These are phyloP conservation scores for Sesamia nonagrioides DNA, from an alignment of 1,140 invertebrate species.

Conservation along the genomic window DNA sequence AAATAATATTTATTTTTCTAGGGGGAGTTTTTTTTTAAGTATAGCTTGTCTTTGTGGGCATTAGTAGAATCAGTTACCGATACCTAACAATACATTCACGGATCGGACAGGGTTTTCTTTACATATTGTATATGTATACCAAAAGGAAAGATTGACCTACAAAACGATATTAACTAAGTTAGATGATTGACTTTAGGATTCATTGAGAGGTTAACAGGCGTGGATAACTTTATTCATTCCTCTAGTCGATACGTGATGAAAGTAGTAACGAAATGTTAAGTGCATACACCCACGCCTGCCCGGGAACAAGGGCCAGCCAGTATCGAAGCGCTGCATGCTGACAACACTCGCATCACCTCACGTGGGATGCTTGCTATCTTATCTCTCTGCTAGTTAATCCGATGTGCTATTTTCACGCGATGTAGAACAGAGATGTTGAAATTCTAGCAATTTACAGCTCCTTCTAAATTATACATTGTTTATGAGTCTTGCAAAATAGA, in stretches of 20 bases:
- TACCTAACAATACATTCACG: no score
- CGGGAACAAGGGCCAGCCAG: conserved; percentile 8
- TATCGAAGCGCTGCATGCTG: conserved; percentile 3
- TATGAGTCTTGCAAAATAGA: conserved; percentile 32
- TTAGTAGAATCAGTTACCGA: no score
- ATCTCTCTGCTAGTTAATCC: conserved; percentile 72
- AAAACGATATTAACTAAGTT: neutral
- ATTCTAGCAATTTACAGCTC: conserved; percentile 44
- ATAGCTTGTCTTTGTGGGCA: no score
- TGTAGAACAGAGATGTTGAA: conserved; percentile 65
- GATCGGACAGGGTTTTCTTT: no score
- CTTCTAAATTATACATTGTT: conserved; percentile 42
- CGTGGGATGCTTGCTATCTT: conserved; percentile 82
- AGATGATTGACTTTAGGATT: neutral
- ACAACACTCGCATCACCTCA: conserved; percentile 50
- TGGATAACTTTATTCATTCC: conserved; percentile 70
- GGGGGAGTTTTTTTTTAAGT: no score
- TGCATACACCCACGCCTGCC: conserved; percentile 72
- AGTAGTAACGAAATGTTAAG: conserved; percentile 79
- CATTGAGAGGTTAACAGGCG: conserved; percentile 52
- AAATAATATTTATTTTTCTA: no score
- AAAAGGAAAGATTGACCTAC: neutral
- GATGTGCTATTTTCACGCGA: conserved; percentile 73
- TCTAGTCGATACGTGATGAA: conserved; percentile 70
- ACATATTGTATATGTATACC: no score